Conservation (phyloP, 92 coral and sea anemone genomes). For the Siderastrea radians region DNA sequence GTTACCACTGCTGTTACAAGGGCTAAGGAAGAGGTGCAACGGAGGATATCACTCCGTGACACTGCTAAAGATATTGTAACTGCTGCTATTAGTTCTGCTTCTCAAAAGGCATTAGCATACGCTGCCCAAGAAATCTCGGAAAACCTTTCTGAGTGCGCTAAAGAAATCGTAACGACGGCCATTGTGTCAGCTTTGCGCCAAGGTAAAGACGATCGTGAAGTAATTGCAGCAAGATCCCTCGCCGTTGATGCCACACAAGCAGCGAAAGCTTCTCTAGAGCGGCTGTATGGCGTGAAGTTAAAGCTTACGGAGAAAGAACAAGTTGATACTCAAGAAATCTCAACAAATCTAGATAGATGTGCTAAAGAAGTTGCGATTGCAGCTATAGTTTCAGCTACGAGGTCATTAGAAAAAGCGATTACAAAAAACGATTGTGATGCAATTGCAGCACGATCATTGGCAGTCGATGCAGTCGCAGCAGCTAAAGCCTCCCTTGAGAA, state of each 20-base stretch:
- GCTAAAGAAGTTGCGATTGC: conserved; percentile 32
- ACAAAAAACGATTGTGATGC: background rate
- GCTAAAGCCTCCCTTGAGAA: conserved; percentile 40
- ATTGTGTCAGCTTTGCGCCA: conserved; percentile 37
- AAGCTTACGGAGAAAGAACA: conserved; percentile 3
- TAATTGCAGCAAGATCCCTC: conserved; percentile 28
- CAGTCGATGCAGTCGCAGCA: conserved; percentile 29
- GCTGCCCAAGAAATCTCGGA: conserved; percentile 29
- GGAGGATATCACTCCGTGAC: conserved; percentile 19
- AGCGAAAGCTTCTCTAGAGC: conserved; percentile 28
- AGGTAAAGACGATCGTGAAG: conserved; percentile 13
- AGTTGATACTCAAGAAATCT: conserved; percentile 1
- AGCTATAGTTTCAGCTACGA: conserved; percentile 34
- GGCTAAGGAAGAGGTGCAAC: conserved; percentile 40
- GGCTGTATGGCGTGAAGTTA: conserved; percentile 1
- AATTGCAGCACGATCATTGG: conserved; percentile 30
- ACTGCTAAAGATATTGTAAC: conserved; percentile 54
- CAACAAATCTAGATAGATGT: conserved; percentile 24
- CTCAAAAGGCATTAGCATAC: background rate
- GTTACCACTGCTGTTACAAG: conserved; percentile 44
- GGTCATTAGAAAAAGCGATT: conserved; percentile 8
- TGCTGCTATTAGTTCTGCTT: conserved; percentile 2
- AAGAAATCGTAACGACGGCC: conserved; percentile 40
- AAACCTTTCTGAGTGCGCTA: conserved; percentile 51
- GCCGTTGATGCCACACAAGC: conserved; percentile 27